Evolutionary conservation across 2,888 invertebrate species (phyloP), one percentile per base, ranked within the genome.

Genomic region (Callinectes sapidus): DNA sequence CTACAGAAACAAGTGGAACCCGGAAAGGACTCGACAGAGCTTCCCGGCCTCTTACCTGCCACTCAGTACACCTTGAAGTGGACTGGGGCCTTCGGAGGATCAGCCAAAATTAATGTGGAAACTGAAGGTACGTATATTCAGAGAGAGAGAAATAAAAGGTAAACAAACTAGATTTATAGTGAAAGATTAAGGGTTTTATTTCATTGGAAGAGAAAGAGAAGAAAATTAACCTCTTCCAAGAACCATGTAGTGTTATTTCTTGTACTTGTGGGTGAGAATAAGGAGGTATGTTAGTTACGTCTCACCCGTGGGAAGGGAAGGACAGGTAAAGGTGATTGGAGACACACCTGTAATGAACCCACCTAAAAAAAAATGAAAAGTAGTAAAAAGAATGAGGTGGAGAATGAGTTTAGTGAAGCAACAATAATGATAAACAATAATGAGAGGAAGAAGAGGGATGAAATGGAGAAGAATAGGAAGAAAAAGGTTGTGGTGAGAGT

Each of bases 1-100:
- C 89, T 42, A 87, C 61, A 89, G 35, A 66, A n/a, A 86, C n/a
- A 14, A 6, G 94, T 94, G 16, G 54, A 71, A 18, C 81, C 90
- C 16, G 94, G 94, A 1, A 42, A 88, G 39, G 92, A 90, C 48
- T 90, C 91, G 0, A 32, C 87, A 39, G 86, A 66, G 13, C 61
- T 94, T 6, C 39, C 28, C n/a, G 90, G 90, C 5, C 91, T 94
- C 6, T 18, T 28, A 1, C 94, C 94, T 2, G 87, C 81, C 77
- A 94, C 94, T 16, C 81, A 90, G 81, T 94, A 94, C 90, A 92
- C 91, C 16, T 87, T 94, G 87, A 94, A 94, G 77, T 94, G 94
- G 94, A 86, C 92, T 8, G 91, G 93, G 1, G 42, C 32, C 35
- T 91, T 89, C 10, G 91, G 91, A 1, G 91, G 91, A 2, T 71